Evolutionary conservation across 2,113 vertebrate species (phyloP).

Genomic region (Hyperopisus bebe): DNA sequence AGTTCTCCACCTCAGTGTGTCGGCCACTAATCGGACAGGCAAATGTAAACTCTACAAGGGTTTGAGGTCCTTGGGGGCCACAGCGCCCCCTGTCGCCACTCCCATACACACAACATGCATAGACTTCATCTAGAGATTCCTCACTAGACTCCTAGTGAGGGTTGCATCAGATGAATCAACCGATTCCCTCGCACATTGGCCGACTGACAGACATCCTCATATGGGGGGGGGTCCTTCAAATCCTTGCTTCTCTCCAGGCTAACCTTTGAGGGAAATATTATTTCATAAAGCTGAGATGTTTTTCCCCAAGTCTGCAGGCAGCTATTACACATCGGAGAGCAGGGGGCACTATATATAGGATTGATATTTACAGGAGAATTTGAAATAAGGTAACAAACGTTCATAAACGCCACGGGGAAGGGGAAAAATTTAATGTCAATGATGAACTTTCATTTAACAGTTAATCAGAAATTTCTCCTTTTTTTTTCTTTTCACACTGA

Average conservation of each 20-base stretch:
- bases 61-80: background rate
- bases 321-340: background rate
- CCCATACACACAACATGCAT: background rate
- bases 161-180: background rate
- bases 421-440: background rate
- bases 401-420: background rate
- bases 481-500: constrained; percentile 12
- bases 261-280: background rate
- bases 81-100: background rate
- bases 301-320: background rate
- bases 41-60: background rate
- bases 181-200: background rate
- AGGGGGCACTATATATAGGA: background rate
- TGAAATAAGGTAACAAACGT: constrained; percentile 1
- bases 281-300: constrained; percentile 17
- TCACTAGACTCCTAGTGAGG: background rate
- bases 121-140: background rate
- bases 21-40: background rate
- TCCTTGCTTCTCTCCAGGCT: background rate
- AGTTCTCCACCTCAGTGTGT: background rate
- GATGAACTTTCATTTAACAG: constrained; percentile 3
- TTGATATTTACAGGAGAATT: constrained; percentile 19
- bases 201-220: background rate
- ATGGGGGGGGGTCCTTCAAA: background rate
- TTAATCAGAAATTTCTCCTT: background rate